phyloP scores from a whole-genome alignment of 1,140 invertebrate genomes.

The Listronotus bonariensis region DNA sequence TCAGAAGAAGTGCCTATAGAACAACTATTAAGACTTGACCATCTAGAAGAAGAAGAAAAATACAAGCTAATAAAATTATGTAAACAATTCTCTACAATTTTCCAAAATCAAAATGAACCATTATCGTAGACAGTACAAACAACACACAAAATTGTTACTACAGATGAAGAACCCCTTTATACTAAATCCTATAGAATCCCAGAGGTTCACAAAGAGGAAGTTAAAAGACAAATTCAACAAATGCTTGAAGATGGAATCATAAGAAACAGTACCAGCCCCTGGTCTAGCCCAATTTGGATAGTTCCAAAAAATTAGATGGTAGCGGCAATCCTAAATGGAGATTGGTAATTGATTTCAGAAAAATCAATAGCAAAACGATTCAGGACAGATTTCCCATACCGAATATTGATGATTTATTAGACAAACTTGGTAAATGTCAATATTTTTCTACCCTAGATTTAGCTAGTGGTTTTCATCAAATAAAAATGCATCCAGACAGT shows the following conservation, averaged over 20 bases:
- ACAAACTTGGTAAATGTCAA: slow-evolving; percentile 46
- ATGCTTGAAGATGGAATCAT: slow-evolving; percentile 29
- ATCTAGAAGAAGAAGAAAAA: no score
- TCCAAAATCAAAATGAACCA: not conserved
- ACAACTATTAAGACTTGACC: no score
- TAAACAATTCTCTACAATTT: slow-evolving; percentile 3
- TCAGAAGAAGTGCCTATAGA: no score
- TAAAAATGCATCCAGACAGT: no score
- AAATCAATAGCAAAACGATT: slow-evolving; percentile 54
- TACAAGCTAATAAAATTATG: not conserved
- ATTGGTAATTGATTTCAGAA: slow-evolving; percentile 51
- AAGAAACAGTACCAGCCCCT: slow-evolving; percentile 18
- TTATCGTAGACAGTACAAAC: not conserved
- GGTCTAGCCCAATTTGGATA: slow-evolving; percentile 10
- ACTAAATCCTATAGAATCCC: slow-evolving; percentile 18
- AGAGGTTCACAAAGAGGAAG: slow-evolving; percentile 18
- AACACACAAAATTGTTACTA: slow-evolving; percentile 6
- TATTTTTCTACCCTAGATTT: slow-evolving; percentile 56
- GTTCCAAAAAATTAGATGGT: slow-evolving; percentile 22
- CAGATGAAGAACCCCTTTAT: slow-evolving; percentile 13
- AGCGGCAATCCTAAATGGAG: slow-evolving; percentile 16
- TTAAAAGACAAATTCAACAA: slow-evolving; percentile 18
- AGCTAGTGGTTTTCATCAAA: slow-evolving; percentile 26
- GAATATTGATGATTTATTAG: slow-evolving; percentile 53
- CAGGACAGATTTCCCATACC: slow-evolving; percentile 59